Evolutionary conservation across 2,797 vertebrate species (phyloP).

Genomic region (Coregonus sp.): DNA sequence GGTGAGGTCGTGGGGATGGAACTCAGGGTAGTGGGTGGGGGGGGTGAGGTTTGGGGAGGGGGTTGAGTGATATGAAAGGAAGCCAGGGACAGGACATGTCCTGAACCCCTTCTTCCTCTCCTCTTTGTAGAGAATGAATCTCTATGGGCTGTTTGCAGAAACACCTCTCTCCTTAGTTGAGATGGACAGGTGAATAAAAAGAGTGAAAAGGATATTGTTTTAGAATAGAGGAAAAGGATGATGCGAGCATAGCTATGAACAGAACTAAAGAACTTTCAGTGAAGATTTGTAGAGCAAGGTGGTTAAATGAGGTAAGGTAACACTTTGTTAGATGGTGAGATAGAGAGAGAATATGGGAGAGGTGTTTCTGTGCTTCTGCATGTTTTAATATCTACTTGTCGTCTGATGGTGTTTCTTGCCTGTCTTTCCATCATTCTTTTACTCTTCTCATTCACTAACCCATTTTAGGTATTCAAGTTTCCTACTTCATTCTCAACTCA

Average conservation of each 20-base stretch:
- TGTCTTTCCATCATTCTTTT: conserved; percentile 19
- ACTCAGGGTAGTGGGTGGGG: conserved; percentile 41
- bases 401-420: conserved; percentile 18
- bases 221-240: not conserved
- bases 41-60: conserved; percentile 6
- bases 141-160: conserved; percentile 73
- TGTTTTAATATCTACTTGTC: conserved; percentile 53
- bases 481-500: conserved; percentile 16
- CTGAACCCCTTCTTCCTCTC: conserved; percentile 48
- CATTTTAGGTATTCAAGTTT: conserved; percentile 18
- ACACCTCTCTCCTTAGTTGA: conserved; percentile 56
- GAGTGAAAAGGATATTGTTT: not conserved
- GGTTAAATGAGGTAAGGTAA: not conserved
- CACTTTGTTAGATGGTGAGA: not conserved
- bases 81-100: conserved; percentile 31
- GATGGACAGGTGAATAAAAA: not conserved
- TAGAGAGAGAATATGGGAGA: conserved; percentile 32
- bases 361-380: conserved; percentile 70
- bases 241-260: not conserved
- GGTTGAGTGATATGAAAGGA: conserved; percentile 11
- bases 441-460: conserved; percentile 38
- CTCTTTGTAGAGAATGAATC: conserved; percentile 64
- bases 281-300: not conserved
- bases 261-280: not conserved
- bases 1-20: conserved; percentile 81